These are phyloP conservation scores for Uloborus plumipes DNA, from an alignment of 2,888 invertebrate species.

Conservation along the genomic window DNA sequence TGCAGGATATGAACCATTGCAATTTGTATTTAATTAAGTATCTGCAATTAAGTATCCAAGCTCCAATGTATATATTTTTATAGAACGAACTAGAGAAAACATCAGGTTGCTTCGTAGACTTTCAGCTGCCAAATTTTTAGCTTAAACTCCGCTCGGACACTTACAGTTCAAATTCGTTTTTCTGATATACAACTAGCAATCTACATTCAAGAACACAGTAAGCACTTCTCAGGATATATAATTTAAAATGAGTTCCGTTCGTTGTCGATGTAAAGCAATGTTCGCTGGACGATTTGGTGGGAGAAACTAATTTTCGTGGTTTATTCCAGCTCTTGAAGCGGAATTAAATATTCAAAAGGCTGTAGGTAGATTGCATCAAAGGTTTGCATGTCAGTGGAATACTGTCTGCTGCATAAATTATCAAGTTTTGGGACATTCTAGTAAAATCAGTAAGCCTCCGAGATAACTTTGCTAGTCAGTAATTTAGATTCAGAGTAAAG, in stretches of 20 bases:
- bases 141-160: no score
- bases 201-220: no score
- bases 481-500: not conserved
- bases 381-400: not conserved
- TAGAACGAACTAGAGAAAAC: no score
- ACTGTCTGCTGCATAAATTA: slow-evolving; percentile 17
- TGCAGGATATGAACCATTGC: no score
- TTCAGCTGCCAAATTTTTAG: no score
- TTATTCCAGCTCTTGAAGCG: slow-evolving; percentile 18
- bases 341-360: slow-evolving; percentile 42
- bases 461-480: slow-evolving; percentile 6
- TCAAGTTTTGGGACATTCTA: not conserved
- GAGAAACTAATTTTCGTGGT: slow-evolving; percentile 37
- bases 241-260: slow-evolving; percentile 20
- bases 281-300: not conserved
- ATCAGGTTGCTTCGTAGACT: no score
- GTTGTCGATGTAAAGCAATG: slow-evolving; percentile 15
- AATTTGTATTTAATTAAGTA: no score
- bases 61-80: no score
- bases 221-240: not conserved
- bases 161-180: no score
- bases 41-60: no score
- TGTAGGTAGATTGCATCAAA: not conserved
- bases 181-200: no score
- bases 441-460: not conserved